phyloP scores from a whole-genome alignment of 2,888 invertebrate species.

The Ectemnius continuus region DNA sequence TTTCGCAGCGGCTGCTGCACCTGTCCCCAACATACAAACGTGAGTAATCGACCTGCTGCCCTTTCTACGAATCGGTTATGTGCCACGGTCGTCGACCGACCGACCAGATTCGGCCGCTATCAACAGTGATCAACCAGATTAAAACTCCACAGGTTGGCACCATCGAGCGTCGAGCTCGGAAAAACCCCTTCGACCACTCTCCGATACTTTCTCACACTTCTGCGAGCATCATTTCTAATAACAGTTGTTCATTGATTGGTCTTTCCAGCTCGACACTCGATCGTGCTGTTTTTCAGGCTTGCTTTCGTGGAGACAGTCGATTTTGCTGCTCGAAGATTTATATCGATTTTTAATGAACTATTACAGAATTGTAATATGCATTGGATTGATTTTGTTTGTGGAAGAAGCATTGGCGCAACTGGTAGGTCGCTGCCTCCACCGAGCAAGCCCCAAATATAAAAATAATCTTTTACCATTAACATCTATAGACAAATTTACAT shows the following conservation, averaged over 20 bases:
- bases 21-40: conserved; percentile 82
- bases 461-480: conserved; percentile 23
- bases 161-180: conserved; percentile 26
- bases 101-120: conserved; percentile 42
- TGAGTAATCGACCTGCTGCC: conserved; percentile 50
- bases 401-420: not conserved
- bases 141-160: conserved; percentile 30
- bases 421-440: not conserved
- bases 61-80: conserved; percentile 31
- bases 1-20: conserved; percentile 91
- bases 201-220: not conserved
- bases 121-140: conserved; percentile 48
- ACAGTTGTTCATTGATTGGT: not conserved
- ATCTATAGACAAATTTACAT: conserved; percentile 18
- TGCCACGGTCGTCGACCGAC: conserved; percentile 43
- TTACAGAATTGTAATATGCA: too few species aligned
- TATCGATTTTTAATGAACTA: too few species aligned
- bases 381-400: too few species aligned
- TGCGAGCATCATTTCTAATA: not conserved
- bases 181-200: not conserved
- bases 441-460: conserved; percentile 25
- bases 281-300: conserved; percentile 22
- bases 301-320: conserved; percentile 21
- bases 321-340: not conserved
- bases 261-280: conserved; percentile 20